Evolutionary conservation across 2,888 invertebrate species (phyloP).

Genomic region (Serrognathus titanus): DNA sequence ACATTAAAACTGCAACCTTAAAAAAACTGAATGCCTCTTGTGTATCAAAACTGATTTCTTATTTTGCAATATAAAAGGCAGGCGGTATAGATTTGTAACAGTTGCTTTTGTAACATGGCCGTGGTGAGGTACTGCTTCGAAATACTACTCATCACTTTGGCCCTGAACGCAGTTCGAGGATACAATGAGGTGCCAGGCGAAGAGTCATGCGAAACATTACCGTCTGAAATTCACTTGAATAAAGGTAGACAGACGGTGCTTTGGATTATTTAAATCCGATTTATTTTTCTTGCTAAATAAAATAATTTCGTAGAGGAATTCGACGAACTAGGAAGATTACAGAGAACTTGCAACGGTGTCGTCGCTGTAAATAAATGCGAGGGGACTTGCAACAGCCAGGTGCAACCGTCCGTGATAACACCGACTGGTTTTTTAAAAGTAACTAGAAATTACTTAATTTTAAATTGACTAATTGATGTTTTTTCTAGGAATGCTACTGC

Average conservation of each 20-base stretch:
- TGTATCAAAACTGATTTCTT: conserved; percentile 27
- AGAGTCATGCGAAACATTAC: conserved; percentile 81
- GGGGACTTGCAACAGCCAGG: conserved; percentile 87
- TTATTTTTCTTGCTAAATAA: background rate
- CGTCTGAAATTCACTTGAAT: conserved; percentile 81
- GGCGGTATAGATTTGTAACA: conserved; percentile 10
- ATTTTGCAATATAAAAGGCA: conserved; percentile 23
- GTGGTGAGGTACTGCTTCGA: conserved; percentile 27
- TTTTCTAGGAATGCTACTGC: conserved; percentile 81
- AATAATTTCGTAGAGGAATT: conserved; percentile 70
- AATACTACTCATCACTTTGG: conserved; percentile 27
- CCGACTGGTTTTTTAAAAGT: conserved; percentile 88
- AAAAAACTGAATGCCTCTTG: too few relatives aligned
- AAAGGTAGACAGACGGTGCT: conserved; percentile 74
- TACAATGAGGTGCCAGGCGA: conserved; percentile 44
- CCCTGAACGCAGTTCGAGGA: conserved; percentile 9
- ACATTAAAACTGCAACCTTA: too few relatives aligned
- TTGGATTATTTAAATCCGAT: background rate
- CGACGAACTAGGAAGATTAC: conserved; percentile 78
- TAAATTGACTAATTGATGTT: conserved; percentile 5
- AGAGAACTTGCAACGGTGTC: conserved; percentile 85
- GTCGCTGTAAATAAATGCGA: conserved; percentile 91
- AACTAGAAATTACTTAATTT: conserved; percentile 18
- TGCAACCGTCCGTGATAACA: conserved; percentile 85
- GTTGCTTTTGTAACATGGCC: conserved; percentile 18